phyloP scores from a whole-genome alignment of 1,140 invertebrate species.

The Anthonomus grandis region DNA sequence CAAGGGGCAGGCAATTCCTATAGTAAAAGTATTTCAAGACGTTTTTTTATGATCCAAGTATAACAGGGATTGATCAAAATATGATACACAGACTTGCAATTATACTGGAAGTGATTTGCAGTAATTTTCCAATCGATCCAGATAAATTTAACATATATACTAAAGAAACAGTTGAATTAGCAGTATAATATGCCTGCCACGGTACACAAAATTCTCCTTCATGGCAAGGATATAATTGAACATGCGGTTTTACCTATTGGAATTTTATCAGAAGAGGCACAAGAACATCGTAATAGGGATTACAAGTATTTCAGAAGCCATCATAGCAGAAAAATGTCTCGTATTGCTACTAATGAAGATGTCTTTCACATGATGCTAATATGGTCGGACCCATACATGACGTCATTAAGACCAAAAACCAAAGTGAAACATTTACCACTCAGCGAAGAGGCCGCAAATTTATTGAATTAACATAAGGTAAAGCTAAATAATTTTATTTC shows the following conservation, averaged over 20 bases:
- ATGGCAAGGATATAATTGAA: slow-evolving; percentile 31
- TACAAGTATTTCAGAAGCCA: slow-evolving; percentile 22
- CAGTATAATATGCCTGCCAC: slow-evolving; percentile 41
- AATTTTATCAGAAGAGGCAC: slow-evolving; percentile 33
- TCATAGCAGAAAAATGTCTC: slow-evolving; percentile 33
- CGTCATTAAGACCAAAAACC: too few relatives aligned
- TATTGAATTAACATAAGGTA: too few relatives aligned
- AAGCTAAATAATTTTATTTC: too few relatives aligned
- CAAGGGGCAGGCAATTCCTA: slow-evolving; percentile 13
- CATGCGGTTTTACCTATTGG: slow-evolving; percentile 36
- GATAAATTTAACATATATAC: slow-evolving; percentile 12
- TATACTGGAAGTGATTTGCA: slow-evolving; percentile 11
- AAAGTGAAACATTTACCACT: too few relatives aligned
- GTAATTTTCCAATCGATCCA: not conserved
- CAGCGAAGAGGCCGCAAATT: too few relatives aligned
- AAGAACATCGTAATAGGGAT: slow-evolving; percentile 31
- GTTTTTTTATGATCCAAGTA: slow-evolving; percentile 18
- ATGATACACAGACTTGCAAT: slow-evolving; percentile 7
- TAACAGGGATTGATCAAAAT: slow-evolving; percentile 27
- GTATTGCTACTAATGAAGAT: too few relatives aligned
- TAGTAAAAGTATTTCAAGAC: slow-evolving; percentile 10
- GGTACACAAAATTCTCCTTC: slow-evolving; percentile 44
- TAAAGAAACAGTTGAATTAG: slow-evolving; percentile 24
- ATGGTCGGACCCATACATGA: too few relatives aligned
- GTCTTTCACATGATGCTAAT: too few relatives aligned